Evolutionary conservation across 2,888 invertebrate genomes (phyloP), one percentile per base, ranked within the genome.

Genomic region (Euzetes globulus): DNA sequence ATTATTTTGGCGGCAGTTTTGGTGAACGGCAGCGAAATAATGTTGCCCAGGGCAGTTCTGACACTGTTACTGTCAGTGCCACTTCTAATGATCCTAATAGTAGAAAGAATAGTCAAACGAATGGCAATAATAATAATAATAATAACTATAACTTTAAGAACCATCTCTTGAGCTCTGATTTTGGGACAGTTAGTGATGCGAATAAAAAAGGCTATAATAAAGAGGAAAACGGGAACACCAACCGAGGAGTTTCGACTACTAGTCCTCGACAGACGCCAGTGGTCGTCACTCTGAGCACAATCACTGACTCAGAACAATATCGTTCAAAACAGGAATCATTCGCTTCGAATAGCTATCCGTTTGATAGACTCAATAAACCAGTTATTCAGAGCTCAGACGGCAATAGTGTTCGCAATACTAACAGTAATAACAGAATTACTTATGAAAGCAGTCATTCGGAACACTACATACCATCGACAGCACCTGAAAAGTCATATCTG

Each of bases 111-210:
- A 55, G 25, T 55, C 55, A 55, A 55, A 63, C 29, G 5, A 63
- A 63, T 63, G 27, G 29, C 27, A 63, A 63, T 63, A 60, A 25
- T 60, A 29, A 60, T 50, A 5, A n/a, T 50, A 50, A 50, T 58
- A 58, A 58, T 65, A 29, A 37, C 9, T 65, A 45, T 68, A 37
- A 68, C 45, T 41, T 13, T 6, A 37, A 68, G 13, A 45, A n/a
- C 11, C 29, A 19, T 45, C n/a, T 22, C 17, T 11, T 25, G 4
- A 41, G 19, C 68, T 41, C 6, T 45, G 68, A 68, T 68, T 68
- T 68, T 68, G 68, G 68, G 68, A 68, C 68, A 68, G 68, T 68
- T 45, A 68, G 19, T 45, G 68, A 68, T 19, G 68, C 68, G 41
- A 68, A 41, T 22, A 68, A 45, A 68, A 68, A 68, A 22, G 68